Evolutionary conservation across 2,888 invertebrate species (phyloP), one percentile per base, ranked within the genome.

Genomic region (Brenthis ino): DNA sequence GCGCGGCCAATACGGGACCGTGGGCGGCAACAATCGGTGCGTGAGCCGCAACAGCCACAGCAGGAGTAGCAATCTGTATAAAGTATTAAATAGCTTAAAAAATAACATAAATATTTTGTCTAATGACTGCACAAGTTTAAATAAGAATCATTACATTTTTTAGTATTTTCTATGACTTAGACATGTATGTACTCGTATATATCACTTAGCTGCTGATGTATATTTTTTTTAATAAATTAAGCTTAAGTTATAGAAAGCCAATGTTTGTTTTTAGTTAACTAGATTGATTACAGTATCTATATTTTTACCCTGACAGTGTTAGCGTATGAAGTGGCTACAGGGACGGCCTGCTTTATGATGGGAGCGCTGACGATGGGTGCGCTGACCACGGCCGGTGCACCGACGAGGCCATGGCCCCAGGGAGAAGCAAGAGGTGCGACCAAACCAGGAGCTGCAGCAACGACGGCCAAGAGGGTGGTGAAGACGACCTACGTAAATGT

Each of bases 281-380:
- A 43, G 37, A 43, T 43, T 5, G 1, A 16, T 37, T 24, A 14
- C 8, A 43, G 57, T 50, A 57, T 67, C 11, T 67, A 53, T 63
- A 63, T 87, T 80, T 81, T 80, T 81, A 95, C 94, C 87, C 94
- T 94, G 88, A 95, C 94, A 75, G 94, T 93, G 89, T 95, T 95
- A 77, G 95, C 94, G 83, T 95, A 95, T 74, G 95, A 95, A 76
- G 95, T 94, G 74, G 95, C 95, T 33, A 94, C 93, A 55, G 95
- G 95, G 2, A 94, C 86, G 50, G 92, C 93, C 67, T 92, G 82
- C 76, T 93, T 91, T 57, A 93, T 92, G 43, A 93, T 88, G 24
- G 88, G 87, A 67, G 91, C 88, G 75, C 90, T 87, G 70, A 88
- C 82, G 37, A 87, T 77, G 64, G 84, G 82, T 56, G 84, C 84